Base-by-base conservation (phyloP, 2,888 invertebrate genomes). In the Sphaerophoria rueppellii region DNA sequence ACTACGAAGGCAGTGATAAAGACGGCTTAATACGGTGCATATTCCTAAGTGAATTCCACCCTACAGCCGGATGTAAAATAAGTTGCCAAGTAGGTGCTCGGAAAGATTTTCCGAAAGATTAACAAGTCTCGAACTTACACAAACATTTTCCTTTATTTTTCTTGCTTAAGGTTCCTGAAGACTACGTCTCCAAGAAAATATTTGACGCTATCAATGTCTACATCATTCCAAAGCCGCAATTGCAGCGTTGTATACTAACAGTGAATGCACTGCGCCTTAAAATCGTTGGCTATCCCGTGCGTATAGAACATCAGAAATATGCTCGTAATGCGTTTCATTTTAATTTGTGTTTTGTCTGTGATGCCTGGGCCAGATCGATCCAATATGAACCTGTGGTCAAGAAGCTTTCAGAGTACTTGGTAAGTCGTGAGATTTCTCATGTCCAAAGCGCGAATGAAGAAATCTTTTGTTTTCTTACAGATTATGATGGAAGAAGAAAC, bases 361-460 rank as follows among this genome's bases (percentile, higher is more conserved):
- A 98, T 90, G 95, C 96, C 69, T 95, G 95, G 93, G 96, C 97
- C 0, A 94, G 97, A 76, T 97, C 98, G 0, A 96, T 97, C 2
- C 98, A 97, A 89, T 98, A 98, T 91, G 98, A 99, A 90, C 95
- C 97, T 0, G 96, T 98, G 7, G 97, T 99, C 0, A 97, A 96
- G 89, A 99, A 99, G 91, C 94, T 99, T 67, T 96, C 98, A 0
- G 97, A 97, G 90, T 98, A 98, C 92, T 93, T 99, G 90, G 96
- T 96, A 91, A 93, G 93, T 89, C 32, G 6, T 14, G n/a, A 95
- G 95, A 95, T 95, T 88, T 24, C 24, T 24, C 2, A 24, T 24
- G 1, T 24, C 24, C 24, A 2, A 24, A 24, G 3, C 11, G 4
- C 9, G 9, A 43, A 11, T 43, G 11, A 43, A 24, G 24, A 24